Percentiles rank a stretch among this genome's conserved stretches.
Evolutionary conservation across 2,888 invertebrate species (phyloP).

Genomic region (Diploptera punctata): DNA sequence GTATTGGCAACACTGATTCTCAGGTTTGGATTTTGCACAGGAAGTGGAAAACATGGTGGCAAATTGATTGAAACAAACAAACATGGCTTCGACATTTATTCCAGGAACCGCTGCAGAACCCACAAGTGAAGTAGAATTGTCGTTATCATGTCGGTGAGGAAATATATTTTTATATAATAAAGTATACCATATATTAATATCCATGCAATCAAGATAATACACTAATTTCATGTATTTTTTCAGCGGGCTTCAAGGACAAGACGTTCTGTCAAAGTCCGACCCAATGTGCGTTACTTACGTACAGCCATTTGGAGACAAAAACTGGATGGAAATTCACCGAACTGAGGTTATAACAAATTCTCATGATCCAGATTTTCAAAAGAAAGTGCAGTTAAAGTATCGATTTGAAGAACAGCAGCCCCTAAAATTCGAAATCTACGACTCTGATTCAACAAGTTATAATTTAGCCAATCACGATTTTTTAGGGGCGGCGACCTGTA

Average conservation of each 20-base stretch:
- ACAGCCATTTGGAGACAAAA: conserved; percentile 52
- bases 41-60: too few species aligned
- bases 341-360: conserved; percentile 58
- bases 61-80: background rate
- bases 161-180: too few species aligned
- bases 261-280: conserved; percentile 62
- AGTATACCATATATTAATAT: too few species aligned
- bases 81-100: conserved; percentile 41
- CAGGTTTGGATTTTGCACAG: too few species aligned
- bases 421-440: conserved; percentile 58
- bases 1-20: too few species aligned
- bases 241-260: conserved; percentile 53
- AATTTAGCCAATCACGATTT: conserved; percentile 55
- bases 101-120: conserved; percentile 46
- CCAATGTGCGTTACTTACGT: conserved; percentile 58
- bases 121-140: conserved; percentile 48
- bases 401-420: conserved; percentile 64
- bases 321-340: conserved; percentile 54
- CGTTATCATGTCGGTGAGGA: conserved; percentile 48
- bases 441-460: conserved; percentile 52
- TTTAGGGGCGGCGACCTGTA: conserved; percentile 60
- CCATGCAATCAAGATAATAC: too few species aligned
- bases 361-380: conserved; percentile 60
- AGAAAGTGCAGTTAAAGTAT: conserved; percentile 60
- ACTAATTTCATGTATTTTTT: background rate